A percentile compares a stretch with the other conserved stretches of the same genome.
Evolutionary conservation across 2,888 invertebrate species (phyloP).

Genomic region (Apeira syringaria): DNA sequence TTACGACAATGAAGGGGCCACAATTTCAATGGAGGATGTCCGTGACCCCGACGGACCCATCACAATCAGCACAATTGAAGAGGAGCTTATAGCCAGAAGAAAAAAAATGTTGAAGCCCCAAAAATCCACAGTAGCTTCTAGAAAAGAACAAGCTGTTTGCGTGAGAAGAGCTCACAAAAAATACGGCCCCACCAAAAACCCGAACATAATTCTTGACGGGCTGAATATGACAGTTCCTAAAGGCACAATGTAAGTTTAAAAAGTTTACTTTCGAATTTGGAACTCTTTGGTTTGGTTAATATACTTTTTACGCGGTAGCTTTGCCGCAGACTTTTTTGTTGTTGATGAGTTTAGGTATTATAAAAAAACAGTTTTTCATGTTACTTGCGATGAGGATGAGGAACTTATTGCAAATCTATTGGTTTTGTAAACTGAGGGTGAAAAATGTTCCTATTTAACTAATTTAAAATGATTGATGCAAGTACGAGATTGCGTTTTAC

Average conservation of each 20-base stretch:
- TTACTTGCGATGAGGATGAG: no score
- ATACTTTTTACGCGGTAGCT: background rate
- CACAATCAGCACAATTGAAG: conserved; percentile 60
- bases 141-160: conserved; percentile 92
- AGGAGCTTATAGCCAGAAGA: conserved; percentile 57
- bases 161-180: conserved; percentile 92
- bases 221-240: conserved; percentile 96
- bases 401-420: no score
- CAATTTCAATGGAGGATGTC: conserved; percentile 76
- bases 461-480: no score
- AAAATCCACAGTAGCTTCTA: conserved; percentile 87
- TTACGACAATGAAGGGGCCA: conserved; percentile 78
- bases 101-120: conserved; percentile 79
- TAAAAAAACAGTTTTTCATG: no score
- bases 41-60: conserved; percentile 48
- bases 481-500: no score
- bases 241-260: conserved; percentile 90
- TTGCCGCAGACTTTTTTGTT: background rate
- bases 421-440: no score
- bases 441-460: no score
- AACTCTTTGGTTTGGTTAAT: conserved; percentile 5
- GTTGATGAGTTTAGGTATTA: no score
- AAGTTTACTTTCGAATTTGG: conserved; percentile 10
- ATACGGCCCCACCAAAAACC: conserved; percentile 91
- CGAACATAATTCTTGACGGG: conserved; percentile 92